phyloP scores from a whole-genome alignment of 2,797 vertebrate genomes.

The Orientallactaga sibirica region DNA sequence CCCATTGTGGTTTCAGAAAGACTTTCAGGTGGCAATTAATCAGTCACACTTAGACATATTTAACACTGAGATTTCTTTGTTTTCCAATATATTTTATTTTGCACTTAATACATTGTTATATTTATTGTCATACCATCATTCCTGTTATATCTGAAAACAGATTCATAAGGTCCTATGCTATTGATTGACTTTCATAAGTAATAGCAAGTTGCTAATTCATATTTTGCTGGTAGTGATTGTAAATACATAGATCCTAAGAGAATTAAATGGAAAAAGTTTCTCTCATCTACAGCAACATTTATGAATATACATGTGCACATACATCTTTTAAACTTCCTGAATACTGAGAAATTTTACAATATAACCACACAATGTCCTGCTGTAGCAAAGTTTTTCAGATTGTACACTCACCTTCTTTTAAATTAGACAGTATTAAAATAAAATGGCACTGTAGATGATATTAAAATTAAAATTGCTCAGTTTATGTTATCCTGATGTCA shows the following conservation, averaged over 20 bases:
- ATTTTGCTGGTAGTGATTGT: background rate
- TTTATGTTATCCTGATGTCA: background rate
- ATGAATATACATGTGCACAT: background rate
- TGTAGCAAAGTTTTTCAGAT: background rate
- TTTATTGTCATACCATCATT: background rate
- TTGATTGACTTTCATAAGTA: slow-evolving; percentile 9
- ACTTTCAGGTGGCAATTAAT: background rate
- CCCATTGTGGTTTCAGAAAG: background rate
- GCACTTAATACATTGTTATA: background rate
- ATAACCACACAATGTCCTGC: background rate
- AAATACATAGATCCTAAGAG: background rate
- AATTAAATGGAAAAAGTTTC: background rate
- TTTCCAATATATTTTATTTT: slow-evolving; percentile 41
- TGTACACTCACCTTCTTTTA: slow-evolving; percentile 17
- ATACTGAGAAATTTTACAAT: background rate
- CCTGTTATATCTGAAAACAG: background rate
- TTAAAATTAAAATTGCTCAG: background rate
- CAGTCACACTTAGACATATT: background rate
- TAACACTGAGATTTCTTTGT: background rate
- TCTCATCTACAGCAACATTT: background rate
- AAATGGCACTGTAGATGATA: background rate
- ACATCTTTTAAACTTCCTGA: background rate
- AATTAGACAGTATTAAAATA: background rate
- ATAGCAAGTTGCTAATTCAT: slow-evolving; percentile 13
- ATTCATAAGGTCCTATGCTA: background rate